Conservation (phyloP, 1,140 invertebrate genomes). For the Holcopasites calliopsidis region DNA sequence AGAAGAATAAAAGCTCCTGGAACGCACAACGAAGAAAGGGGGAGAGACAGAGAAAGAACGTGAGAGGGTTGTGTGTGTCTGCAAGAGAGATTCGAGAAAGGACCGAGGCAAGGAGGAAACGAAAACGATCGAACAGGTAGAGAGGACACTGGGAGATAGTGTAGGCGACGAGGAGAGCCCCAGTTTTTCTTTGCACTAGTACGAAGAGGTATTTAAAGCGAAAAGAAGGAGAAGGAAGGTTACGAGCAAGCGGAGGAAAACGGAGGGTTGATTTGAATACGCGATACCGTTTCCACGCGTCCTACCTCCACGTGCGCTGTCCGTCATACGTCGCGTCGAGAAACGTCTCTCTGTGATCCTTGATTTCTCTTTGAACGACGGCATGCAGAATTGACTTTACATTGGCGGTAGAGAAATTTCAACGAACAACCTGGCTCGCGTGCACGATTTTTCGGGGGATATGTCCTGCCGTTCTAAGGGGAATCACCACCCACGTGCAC, state of each 20-base stretch:
- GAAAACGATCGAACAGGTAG: conserved; percentile 6
- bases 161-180: conserved; percentile 22
- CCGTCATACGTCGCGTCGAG: conserved; percentile 13
- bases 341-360: conserved; percentile 15
- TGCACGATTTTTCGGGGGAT: conserved; percentile 58
- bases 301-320: conserved; percentile 49
- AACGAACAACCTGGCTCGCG: conserved; percentile 43
- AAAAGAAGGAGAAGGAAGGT: conserved; percentile 3
- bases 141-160: conserved; percentile 2
- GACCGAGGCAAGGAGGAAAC: neutral
- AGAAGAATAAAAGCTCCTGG: conserved; percentile 68
- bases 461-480: conserved; percentile 62
- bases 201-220: conserved; percentile 40
- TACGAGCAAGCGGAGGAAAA: neutral
- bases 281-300: conserved; percentile 36
- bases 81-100: conserved; percentile 13
- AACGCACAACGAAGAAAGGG: conserved; percentile 57
- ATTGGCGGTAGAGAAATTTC: neutral
- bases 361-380: neutral
- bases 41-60: conserved; percentile 23
- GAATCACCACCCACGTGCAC: conserved; percentile 57
- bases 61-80: neutral
- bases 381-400: neutral
- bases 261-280: conserved; percentile 24
- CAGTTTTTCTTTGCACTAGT: conserved; percentile 63